Percentiles rank a stretch among this genome's conserved stretches.
Evolutionary conservation across 2,888 invertebrate genomes (phyloP).

Genomic region (Tenthredo livida): DNA sequence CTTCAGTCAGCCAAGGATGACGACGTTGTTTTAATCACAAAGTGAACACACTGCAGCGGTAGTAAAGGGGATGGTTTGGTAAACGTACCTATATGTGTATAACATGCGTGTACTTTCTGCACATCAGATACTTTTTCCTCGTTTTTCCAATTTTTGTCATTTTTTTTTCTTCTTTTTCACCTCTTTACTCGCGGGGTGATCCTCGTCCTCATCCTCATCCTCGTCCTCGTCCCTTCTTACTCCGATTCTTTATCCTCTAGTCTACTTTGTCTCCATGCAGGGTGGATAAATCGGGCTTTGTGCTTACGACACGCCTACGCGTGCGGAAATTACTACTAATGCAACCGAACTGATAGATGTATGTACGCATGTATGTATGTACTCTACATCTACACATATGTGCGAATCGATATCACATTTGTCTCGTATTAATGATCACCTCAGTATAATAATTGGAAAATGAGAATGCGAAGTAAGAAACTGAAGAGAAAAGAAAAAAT

Average conservation of each 20-base stretch:
- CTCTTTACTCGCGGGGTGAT: slow-evolving; percentile 54
- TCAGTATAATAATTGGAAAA: not conserved
- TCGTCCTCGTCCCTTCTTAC: slow-evolving; percentile 53
- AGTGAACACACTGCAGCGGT: not conserved
- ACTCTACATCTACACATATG: not conserved
- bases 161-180: slow-evolving; percentile 28
- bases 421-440: not conserved
- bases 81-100: not conserved
- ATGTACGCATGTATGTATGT: not conserved
- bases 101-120: slow-evolving; percentile 45
- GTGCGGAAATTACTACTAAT: slow-evolving; percentile 24
- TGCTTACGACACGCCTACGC: not conserved
- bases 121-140: slow-evolving; percentile 55
- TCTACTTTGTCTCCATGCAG: not conserved
- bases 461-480: too few relatives aligned
- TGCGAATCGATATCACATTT: not conserved
- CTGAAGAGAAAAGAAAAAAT: not conserved
- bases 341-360: not conserved
- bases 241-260: not conserved
- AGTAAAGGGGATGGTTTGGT: not conserved
- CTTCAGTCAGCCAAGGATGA: slow-evolving; percentile 62
- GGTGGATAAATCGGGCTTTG: slow-evolving; percentile 29
- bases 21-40: slow-evolving; percentile 76
- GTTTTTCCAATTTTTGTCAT: slow-evolving; percentile 44
- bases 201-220: slow-evolving; percentile 53